These are phyloP conservation scores for Cheilosia scutellata DNA, from an alignment of 2,888 invertebrate species.

Conservation along the genomic window DNA sequence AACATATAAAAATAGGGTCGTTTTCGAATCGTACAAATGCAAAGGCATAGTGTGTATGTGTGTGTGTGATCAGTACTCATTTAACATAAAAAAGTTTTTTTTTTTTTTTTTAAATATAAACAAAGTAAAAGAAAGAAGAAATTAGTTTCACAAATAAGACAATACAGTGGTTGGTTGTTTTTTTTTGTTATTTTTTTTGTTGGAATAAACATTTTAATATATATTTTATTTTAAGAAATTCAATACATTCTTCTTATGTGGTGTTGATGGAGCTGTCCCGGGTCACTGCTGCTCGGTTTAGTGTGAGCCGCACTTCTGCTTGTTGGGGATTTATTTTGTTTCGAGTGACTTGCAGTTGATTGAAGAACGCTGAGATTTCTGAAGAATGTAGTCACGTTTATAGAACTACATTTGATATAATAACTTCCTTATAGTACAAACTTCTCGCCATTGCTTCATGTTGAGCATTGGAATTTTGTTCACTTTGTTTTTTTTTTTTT, in stretches of 20 bases:
- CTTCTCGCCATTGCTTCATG: slow-evolving; percentile 33
- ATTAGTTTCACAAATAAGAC: slow-evolving; percentile 80
- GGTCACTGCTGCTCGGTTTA: slow-evolving; percentile 16
- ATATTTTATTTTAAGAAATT: slow-evolving; percentile 82
- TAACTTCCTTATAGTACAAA: slow-evolving; percentile 62
- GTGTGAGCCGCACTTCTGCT: not conserved
- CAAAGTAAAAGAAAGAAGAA: slow-evolving; percentile 63
- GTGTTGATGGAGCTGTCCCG: slow-evolving; percentile 57
- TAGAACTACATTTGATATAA: slow-evolving; percentile 52
- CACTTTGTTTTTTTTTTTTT: slow-evolving; percentile 46
- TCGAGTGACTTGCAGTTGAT: slow-evolving; percentile 1
- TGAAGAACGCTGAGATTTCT: slow-evolving; percentile 43
- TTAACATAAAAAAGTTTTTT: slow-evolving; percentile 59
- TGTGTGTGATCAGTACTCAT: slow-evolving; percentile 29
- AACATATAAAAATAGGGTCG: slow-evolving; percentile 20
- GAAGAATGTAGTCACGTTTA: slow-evolving; percentile 49
- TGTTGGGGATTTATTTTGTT: not conserved
- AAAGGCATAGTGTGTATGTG: slow-evolving; percentile 30
- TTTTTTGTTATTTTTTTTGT: slow-evolving; percentile 78
- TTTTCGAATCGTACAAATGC: slow-evolving; percentile 32
- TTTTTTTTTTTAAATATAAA: slow-evolving; percentile 45
- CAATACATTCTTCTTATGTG: slow-evolving; percentile 83
- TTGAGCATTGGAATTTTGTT: slow-evolving; percentile 54
- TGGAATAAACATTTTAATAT: slow-evolving; percentile 80
- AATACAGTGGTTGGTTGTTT: slow-evolving; percentile 78